These are phyloP conservation scores for Frieseomelitta varia DNA, from an alignment of 1,140 invertebrate genomes.

Conservation along the genomic window DNA sequence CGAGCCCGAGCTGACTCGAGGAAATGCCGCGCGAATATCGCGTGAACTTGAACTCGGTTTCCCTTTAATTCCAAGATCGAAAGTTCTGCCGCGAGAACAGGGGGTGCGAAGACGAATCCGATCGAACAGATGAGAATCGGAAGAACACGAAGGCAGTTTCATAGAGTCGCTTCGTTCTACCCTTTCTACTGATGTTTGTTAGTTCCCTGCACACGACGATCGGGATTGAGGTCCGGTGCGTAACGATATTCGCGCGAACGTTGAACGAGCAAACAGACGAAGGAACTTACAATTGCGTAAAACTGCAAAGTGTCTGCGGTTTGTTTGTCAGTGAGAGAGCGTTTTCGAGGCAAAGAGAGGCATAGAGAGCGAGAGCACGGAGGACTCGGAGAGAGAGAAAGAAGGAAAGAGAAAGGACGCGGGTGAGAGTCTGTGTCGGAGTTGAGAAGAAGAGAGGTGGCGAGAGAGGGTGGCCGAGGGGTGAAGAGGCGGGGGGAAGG, in stretches of 20 bases:
- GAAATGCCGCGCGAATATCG: neutral
- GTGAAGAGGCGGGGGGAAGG: too few relatives aligned
- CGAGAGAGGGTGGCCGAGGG: constrained; percentile 60
- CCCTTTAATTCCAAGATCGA: constrained; percentile 23
- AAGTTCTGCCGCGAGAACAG: neutral
- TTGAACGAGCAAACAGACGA: constrained; percentile 62
- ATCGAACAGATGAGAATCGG: neutral
- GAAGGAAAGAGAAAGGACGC: constrained; percentile 47
- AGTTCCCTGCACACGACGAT: constrained; percentile 12
- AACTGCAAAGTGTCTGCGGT: constrained; percentile 72
- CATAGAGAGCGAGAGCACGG: constrained; percentile 45
- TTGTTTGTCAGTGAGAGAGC: constrained; percentile 67
- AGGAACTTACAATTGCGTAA: constrained; percentile 71
- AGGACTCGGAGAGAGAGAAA: constrained; percentile 23
- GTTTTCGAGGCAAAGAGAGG: constrained; percentile 63
- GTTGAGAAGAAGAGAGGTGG: constrained; percentile 55
- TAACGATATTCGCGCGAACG: constrained; percentile 63
- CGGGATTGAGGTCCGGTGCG: neutral
- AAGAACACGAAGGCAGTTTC: neutral
- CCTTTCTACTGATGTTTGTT: constrained; percentile 20
- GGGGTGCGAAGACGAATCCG: too few relatives aligned
- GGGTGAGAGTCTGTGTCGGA: constrained; percentile 58
- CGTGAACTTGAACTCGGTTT: neutral
- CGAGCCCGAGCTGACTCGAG: neutral
- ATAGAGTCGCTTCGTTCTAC: constrained; percentile 26